Evolutionary conservation across 2,888 invertebrate genomes (phyloP).

Genomic region (Trichopoda pennipes): DNA sequence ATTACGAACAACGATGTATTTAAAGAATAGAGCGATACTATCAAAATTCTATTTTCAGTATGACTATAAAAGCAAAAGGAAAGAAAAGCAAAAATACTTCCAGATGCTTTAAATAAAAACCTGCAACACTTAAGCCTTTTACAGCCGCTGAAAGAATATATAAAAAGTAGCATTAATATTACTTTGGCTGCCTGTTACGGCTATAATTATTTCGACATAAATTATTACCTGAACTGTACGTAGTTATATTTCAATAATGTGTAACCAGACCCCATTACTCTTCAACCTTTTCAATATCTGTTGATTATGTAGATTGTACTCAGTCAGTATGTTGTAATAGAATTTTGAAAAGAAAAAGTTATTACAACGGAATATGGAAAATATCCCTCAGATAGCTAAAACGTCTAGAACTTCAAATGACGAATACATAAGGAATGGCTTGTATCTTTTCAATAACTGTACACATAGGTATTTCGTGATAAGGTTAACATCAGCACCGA

Average conservation of each 20-base stretch:
- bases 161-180: slow-evolving; percentile 62
- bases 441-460: too few species aligned
- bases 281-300: background rate
- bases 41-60: slow-evolving; percentile 36
- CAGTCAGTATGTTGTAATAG: too few species aligned
- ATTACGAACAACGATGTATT: slow-evolving; percentile 42
- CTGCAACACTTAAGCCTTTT: slow-evolving; percentile 67
- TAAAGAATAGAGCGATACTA: slow-evolving; percentile 17
- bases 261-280: slow-evolving; percentile 35
- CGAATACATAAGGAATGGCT: too few species aligned
- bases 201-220: slow-evolving; percentile 1
- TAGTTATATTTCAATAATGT: slow-evolving; percentile 37
- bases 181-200: slow-evolving; percentile 44
- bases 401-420: too few species aligned
- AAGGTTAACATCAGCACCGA: too few species aligned
- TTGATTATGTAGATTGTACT: background rate
- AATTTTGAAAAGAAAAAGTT: too few species aligned
- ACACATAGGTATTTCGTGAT: too few species aligned
- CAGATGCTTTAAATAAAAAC: slow-evolving; percentile 64
- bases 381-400: too few species aligned
- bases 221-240: too few species aligned
- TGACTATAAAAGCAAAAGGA: slow-evolving; percentile 20
- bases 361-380: too few species aligned
- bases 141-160: slow-evolving; percentile 45
- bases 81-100: slow-evolving; percentile 44